Conservation (phyloP, 1,140 invertebrate genomes). For the Megalonaias nervosa region DNA sequence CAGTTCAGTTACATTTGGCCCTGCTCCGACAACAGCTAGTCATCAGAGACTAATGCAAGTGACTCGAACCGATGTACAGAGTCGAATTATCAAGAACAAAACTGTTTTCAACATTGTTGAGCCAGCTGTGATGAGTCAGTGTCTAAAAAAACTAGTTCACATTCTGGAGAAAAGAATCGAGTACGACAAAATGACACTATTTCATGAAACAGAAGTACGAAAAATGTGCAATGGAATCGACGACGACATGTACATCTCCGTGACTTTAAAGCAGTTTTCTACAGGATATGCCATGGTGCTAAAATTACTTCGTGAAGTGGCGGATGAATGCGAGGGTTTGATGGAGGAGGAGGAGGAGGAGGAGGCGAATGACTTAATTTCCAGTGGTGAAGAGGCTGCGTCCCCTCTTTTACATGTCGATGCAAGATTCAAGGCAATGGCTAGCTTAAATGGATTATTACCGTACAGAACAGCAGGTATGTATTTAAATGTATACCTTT, state of each 20-base stretch:
- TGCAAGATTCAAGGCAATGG: slow-evolving; percentile 30
- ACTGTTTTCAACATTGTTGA: slow-evolving; percentile 89
- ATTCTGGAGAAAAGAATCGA: slow-evolving; percentile 80
- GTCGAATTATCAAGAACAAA: slow-evolving; percentile 92
- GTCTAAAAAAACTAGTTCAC: slow-evolving; percentile 75
- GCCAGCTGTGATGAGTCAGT: slow-evolving; percentile 75
- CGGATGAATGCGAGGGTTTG: slow-evolving; percentile 38
- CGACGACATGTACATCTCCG: slow-evolving; percentile 37
- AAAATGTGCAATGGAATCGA: slow-evolving; percentile 70
- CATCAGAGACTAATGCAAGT: slow-evolving; percentile 91
- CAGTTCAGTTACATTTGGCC: slow-evolving; percentile 75
- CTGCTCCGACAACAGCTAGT: slow-evolving; percentile 88
- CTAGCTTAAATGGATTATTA: slow-evolving; percentile 15
- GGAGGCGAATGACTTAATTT: slow-evolving; percentile 20
- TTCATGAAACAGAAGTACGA: slow-evolving; percentile 80
- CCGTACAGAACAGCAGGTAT: slow-evolving; percentile 30
- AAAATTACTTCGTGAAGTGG: slow-evolving; percentile 45
- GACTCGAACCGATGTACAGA: slow-evolving; percentile 82
- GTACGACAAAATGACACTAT: slow-evolving; percentile 80
- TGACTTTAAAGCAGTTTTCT: slow-evolving; percentile 49
- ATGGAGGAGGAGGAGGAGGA: slow-evolving; percentile 42
- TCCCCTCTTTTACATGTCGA: slow-evolving; percentile 37
- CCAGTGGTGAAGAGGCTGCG: slow-evolving; percentile 49
- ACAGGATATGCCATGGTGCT: slow-evolving; percentile 47
- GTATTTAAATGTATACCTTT: not conserved